Percentiles rank a stretch among this genome's conserved stretches.
phyloP scores from a whole-genome alignment of 1,140 invertebrate genomes.

The Epicauta chinensis region DNA sequence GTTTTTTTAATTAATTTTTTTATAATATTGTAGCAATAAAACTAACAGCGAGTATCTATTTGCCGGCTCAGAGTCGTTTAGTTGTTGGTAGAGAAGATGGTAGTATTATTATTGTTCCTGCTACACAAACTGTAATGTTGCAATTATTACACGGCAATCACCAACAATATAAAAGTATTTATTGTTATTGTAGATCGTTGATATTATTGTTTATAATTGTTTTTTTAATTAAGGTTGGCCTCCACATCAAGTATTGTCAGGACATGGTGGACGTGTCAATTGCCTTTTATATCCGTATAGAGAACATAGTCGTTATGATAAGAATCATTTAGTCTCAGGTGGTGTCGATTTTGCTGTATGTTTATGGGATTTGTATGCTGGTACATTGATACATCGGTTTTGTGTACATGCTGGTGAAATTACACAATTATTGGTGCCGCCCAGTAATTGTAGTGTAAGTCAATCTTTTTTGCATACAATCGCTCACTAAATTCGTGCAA shows the following conservation, averaged over 20 bases:
- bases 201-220: not conserved
- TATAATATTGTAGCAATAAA: slow-evolving; percentile 50
- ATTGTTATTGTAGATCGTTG: not conserved
- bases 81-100: slow-evolving; percentile 95
- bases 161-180: slow-evolving; percentile 74
- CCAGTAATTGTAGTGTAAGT: slow-evolving; percentile 83
- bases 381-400: slow-evolving; percentile 86
- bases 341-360: slow-evolving; percentile 97
- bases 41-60: slow-evolving; percentile 86
- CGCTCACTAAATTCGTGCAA: too few relatives aligned
- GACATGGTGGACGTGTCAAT: slow-evolving; percentile 91
- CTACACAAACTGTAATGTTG: slow-evolving; percentile 90
- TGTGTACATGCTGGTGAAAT: slow-evolving; percentile 94
- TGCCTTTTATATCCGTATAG: slow-evolving; percentile 94
- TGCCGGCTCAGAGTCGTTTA: slow-evolving; percentile 85
- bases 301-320: slow-evolving; percentile 88
- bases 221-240: slow-evolving; percentile 74
- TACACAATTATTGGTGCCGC: slow-evolving; percentile 85
- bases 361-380: slow-evolving; percentile 93
- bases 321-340: slow-evolving; percentile 86
- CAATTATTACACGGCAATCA: slow-evolving; percentile 88
- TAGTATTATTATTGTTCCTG: slow-evolving; percentile 93
- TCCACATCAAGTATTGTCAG: slow-evolving; percentile 79
- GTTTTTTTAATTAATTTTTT: not conserved
- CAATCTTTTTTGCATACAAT: slow-evolving; percentile 7